Evolutionary conservation across 2,888 invertebrate species (phyloP).

Genomic region (Norana najaformis): DNA sequence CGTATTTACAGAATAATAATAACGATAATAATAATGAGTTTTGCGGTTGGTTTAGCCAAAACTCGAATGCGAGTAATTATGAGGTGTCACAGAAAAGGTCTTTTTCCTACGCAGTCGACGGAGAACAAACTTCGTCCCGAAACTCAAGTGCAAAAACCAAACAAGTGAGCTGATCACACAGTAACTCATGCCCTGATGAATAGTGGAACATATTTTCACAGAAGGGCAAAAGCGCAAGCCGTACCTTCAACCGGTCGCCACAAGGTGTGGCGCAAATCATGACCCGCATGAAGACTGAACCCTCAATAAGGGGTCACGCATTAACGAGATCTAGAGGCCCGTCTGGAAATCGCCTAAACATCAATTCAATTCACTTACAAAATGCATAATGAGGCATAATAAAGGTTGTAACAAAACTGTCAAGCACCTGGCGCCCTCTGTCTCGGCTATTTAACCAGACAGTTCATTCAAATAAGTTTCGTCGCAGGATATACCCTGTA

Average conservation of each 20-base stretch:
- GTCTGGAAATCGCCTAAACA: slow-evolving; percentile 1
- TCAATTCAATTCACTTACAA: background rate
- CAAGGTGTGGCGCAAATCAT: background rate
- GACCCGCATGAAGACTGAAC: background rate
- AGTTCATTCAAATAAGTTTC: background rate
- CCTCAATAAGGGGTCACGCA: background rate
- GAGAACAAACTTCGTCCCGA: background rate
- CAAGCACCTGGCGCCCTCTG: background rate
- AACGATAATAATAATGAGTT: background rate
- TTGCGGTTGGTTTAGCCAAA: background rate
- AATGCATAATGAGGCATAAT: background rate
- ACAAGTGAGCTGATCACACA: too few relatives aligned
- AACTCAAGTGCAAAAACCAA: background rate
- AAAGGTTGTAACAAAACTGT: background rate
- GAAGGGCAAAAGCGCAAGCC: background rate
- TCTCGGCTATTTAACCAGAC: background rate
- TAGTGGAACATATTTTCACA: background rate
- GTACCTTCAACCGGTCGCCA: background rate
- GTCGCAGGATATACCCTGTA: background rate
- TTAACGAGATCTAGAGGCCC: background rate
- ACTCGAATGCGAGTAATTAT: background rate
- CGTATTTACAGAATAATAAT: background rate
- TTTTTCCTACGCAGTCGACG: background rate
- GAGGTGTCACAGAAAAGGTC: slow-evolving; percentile 1
- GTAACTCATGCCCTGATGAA: slow-evolving; percentile 1